These are phyloP conservation scores for Morpho deidamia DNA, from an alignment of 2,888 invertebrate species.

Conservation along the genomic window DNA sequence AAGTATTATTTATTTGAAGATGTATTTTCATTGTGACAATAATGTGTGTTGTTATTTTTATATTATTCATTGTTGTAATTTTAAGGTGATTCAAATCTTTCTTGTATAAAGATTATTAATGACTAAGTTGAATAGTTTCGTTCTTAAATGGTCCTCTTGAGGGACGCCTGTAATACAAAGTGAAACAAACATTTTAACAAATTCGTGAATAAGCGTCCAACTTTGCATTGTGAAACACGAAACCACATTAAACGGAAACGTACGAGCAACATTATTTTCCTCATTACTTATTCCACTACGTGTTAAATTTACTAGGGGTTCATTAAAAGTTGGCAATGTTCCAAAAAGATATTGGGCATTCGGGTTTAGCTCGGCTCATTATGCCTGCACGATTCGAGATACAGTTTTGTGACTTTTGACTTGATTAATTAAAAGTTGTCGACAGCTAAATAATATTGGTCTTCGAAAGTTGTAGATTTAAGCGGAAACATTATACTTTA, in stretches of 20 bases:
- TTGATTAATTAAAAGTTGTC: constrained; percentile 37
- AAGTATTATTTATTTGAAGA: too few relatives aligned
- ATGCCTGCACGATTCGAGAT: constrained; percentile 22
- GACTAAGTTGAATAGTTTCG: too few relatives aligned
- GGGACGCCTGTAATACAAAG: not conserved
- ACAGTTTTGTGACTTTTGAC: constrained; percentile 30
- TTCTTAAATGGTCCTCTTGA: too few relatives aligned
- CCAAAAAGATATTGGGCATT: constrained; percentile 31
- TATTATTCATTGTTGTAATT: too few relatives aligned
- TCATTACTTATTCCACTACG: constrained; percentile 49
- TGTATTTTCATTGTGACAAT: too few relatives aligned
- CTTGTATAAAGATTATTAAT: too few relatives aligned
- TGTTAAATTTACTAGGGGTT: constrained; percentile 32
- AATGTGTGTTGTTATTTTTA: too few relatives aligned
- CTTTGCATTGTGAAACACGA: constrained; percentile 1
- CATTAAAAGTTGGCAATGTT: constrained; percentile 32
- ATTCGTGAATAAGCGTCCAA: constrained; percentile 3
- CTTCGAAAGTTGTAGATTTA: not conserved
- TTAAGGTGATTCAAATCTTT: too few relatives aligned
- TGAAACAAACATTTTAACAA: constrained; percentile 1
- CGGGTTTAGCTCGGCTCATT: constrained; percentile 28
- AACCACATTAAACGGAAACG: constrained; percentile 19
- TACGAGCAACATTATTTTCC: constrained; percentile 36
- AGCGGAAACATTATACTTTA: too few relatives aligned
- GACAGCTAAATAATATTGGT: constrained; percentile 21